Conservation (phyloP, 2,888 invertebrate genomes). For the Leptinotarsa peninsularis region DNA sequence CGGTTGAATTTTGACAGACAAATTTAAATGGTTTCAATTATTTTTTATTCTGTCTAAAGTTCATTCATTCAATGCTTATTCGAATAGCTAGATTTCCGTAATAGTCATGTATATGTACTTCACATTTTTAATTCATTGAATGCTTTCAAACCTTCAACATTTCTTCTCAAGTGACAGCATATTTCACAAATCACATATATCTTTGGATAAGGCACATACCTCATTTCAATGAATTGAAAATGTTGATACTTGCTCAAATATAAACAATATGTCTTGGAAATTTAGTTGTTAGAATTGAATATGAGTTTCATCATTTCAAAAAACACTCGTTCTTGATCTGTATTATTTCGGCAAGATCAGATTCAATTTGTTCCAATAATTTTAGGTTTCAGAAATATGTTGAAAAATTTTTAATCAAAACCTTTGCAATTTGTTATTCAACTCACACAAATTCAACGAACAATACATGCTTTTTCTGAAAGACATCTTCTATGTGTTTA, state of each 20-base stretch:
- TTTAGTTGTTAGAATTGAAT: background rate
- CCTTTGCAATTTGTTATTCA: too few relatives aligned
- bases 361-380: too few relatives aligned
- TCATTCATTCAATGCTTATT: background rate
- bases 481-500: too few relatives aligned
- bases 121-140: conserved; percentile 2
- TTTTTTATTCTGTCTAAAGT: background rate
- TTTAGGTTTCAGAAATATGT: too few relatives aligned
- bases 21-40: background rate
- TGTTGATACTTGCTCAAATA: conserved; percentile 1
- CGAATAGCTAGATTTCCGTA: background rate
- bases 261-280: background rate
- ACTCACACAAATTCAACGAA: too few relatives aligned
- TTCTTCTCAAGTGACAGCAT: background rate
- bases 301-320: background rate
- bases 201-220: background rate
- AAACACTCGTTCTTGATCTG: background rate
- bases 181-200: background rate
- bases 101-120: background rate
- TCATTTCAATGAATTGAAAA: background rate
- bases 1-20: background rate
- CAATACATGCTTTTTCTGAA: too few relatives aligned
- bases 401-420: too few relatives aligned
- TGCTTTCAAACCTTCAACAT: background rate
- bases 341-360: too few relatives aligned